Evolutionary conservation across 2,888 invertebrate species (phyloP).

Genomic region (Parascotia fuliginaria): DNA sequence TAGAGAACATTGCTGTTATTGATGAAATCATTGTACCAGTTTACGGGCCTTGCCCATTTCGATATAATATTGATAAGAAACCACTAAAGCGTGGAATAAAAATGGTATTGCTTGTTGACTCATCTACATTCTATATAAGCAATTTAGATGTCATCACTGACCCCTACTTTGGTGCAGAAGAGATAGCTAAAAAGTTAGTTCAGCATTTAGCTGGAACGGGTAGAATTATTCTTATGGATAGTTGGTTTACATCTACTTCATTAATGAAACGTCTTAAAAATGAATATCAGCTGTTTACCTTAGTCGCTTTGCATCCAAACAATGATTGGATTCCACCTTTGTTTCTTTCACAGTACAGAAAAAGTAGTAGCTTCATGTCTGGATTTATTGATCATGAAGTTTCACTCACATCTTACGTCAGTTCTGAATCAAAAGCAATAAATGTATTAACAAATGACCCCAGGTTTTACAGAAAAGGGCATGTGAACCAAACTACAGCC

Average conservation of each 20-base stretch:
- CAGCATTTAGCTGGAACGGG: slow-evolving; percentile 71
- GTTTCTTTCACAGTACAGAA: slow-evolving; percentile 66
- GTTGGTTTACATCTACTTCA: slow-evolving; percentile 67
- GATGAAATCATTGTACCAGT: slow-evolving; percentile 77
- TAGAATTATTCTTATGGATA: slow-evolving; percentile 69
- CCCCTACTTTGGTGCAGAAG: slow-evolving; percentile 63
- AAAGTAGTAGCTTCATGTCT: slow-evolving; percentile 59
- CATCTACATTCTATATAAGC: slow-evolving; percentile 72
- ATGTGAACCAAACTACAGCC: slow-evolving; percentile 57
- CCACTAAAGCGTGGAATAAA: slow-evolving; percentile 71
- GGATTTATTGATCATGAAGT: slow-evolving; percentile 68
- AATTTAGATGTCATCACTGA: slow-evolving; percentile 77
- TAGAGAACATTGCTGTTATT: slow-evolving; percentile 65
- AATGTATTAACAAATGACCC: slow-evolving; percentile 73
- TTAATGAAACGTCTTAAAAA: slow-evolving; percentile 60
- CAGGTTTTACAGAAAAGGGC: slow-evolving; percentile 65
- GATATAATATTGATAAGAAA: slow-evolving; percentile 72
- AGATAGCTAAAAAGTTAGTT: slow-evolving; percentile 66
- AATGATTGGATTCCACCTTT: slow-evolving; percentile 70
- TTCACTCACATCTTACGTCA: slow-evolving; percentile 67
- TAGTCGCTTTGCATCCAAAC: slow-evolving; percentile 65
- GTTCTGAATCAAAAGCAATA: slow-evolving; percentile 59
- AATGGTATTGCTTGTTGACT: slow-evolving; percentile 70
- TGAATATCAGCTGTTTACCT: slow-evolving; percentile 62
- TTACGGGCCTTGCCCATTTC: slow-evolving; percentile 76